Base-by-base conservation (phyloP, 30 jellyfish, hydroid and myxozoan genomes). In the Hydractinia symbiolongicarpus region DNA sequence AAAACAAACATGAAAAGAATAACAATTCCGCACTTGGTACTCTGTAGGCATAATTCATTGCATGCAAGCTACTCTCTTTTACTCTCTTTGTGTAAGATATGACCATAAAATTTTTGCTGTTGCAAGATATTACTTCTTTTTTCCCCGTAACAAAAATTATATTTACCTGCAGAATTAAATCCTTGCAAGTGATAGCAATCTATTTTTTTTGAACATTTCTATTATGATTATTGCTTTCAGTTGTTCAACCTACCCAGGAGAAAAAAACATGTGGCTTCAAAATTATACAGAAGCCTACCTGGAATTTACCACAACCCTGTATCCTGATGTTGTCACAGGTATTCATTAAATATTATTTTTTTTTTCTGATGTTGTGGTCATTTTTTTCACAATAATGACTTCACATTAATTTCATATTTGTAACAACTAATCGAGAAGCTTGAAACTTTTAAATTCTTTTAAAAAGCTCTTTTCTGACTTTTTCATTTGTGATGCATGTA, bases 261-360 rank as follows among this genome's bases (percentile, higher is more conserved):
- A 77, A 14, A 70, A 77, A 19, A 80, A 84, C 19, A 70, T 77
- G 20, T 90, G 97, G 97, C 72, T 84, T 44, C 44, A 79, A 56
- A 90, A 90, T 55, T 90, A 90, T 77, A 90, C 97, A 7, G 66
- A 76, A 52, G 73, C 73, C 75, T 90, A 84, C 62, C 60, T 90
- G 9, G 81, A 82, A 51, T 61, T 79, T 13, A 90, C 87, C 5
- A 77, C 97, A 4, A 77, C 77, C 30, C 54, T 86, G 6, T 90
- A 84, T 85, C 79, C 61, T 60, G 93, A 90, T 64, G 64, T 78
- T 64, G 85, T 90, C 13, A 82, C 90, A 50, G 97, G 97, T 90
- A 81, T 8, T 82, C 58, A 14, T 56, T 4, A 5, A 51, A 14
- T 50, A 49, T 55, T 4, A 70, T 44, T 17, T 58, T n/a, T 6